Base-by-base conservation (phyloP, 2,888 invertebrate genomes). In the Chrysolina oricalcia region DNA sequence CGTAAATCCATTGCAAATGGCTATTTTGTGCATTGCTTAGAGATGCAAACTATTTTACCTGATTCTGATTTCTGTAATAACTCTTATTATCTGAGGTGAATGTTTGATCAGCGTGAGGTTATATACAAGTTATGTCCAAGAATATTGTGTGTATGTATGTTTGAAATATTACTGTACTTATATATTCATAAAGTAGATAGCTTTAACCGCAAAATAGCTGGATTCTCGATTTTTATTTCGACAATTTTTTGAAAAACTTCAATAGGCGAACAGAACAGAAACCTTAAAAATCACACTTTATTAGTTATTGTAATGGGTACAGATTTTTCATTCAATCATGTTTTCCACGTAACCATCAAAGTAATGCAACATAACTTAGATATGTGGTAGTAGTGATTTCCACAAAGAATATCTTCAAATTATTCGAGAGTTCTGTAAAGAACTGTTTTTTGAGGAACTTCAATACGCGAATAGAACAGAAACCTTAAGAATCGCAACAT, bases 101-200 rank as follows among this genome's bases (percentile, higher is more conserved):
- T 50, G 48, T 50, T 50, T 50, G 48, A 50, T 3, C 48, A 50
- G 48, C 48, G 17, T 50, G n/a, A 50, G n/a, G 48, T 50, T 50
- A n/a, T 50, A 17, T n/a, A 15, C 2, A n/a, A 4, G 4, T 2
- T 9, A 2, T 50, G 17, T 50, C n/a, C 1, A 2, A n/a, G 48
- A 43, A 13, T 3, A 6, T 2, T 15, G 13, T 10, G 17, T 50
- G 17, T 50, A 2, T 50, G n/a, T 50, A 8, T 50, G 15, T 50
- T 15, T 50, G 17, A 17, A 43, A 11, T 11, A 43, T 11, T 8
- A 43, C 13, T 43, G 43, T 3, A 27, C 27, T 5, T 27, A 27
- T 48, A 48, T 15, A 8, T 48, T 48, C n/a, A 6, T n/a, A 48
- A 48, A 4, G 8, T 0, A 5, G 17, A 48, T 2, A 48, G 48